Conservation (phyloP, 37 sponge, comb jelly and placozoan genomes). For the Theonella swinhoei region DNA sequence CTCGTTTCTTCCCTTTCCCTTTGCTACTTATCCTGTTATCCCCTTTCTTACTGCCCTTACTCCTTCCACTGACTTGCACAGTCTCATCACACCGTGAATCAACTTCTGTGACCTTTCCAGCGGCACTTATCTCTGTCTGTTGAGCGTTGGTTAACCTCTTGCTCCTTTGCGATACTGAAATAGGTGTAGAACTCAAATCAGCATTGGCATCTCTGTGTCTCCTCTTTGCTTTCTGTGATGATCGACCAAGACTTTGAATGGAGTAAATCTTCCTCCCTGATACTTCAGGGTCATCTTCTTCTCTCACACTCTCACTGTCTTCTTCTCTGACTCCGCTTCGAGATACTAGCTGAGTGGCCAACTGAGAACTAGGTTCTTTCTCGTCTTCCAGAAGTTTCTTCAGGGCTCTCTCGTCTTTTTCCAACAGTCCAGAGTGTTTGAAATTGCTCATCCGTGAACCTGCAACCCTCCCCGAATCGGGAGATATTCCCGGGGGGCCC, state of each 20-base stretch:
- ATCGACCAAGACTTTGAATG: not conserved
- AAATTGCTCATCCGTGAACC: slow-evolving; percentile 28
- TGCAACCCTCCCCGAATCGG: not conserved
- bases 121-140: not conserved
- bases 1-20: not conserved
- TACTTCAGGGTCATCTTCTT: not conserved
- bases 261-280: slow-evolving; percentile 3
- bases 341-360: not conserved
- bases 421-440: slow-evolving; percentile 47
- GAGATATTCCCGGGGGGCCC: not conserved
- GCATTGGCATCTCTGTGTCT: not conserved
- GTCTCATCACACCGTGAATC: no score
- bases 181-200: no score
- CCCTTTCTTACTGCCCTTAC: not conserved
- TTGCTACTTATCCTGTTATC: not conserved
- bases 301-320: not conserved
- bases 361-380: not conserved
- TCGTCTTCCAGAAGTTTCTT: not conserved
- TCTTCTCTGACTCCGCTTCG: not conserved
- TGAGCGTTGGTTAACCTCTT: no score
- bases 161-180: no score
- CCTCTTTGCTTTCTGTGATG: not conserved
- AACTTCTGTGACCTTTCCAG: no score
- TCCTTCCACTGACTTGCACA: no score
- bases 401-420: slow-evolving; percentile 10